Evolutionary conservation across 2,888 invertebrate genomes (phyloP).

Genomic region (Strigamia transsilvanica): DNA sequence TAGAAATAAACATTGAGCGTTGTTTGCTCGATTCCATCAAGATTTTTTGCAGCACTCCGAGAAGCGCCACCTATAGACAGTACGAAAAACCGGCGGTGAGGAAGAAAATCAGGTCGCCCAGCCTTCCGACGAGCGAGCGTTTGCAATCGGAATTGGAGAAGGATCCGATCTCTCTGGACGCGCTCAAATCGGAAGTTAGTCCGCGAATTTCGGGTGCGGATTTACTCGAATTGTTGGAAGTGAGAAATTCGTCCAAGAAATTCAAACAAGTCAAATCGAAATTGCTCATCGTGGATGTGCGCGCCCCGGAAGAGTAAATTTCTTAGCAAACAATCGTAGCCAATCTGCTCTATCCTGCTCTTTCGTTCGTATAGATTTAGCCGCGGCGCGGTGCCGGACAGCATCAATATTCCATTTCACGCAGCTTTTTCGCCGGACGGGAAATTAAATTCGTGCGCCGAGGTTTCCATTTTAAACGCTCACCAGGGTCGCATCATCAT

Average conservation of each 20-base stretch:
- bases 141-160: slow-evolving; percentile 66
- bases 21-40: slow-evolving; percentile 88
- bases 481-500: slow-evolving; percentile 75
- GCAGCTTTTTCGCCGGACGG: slow-evolving; percentile 77
- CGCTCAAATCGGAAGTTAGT: slow-evolving; percentile 77
- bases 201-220: slow-evolving; percentile 88
- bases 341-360: too few species aligned
- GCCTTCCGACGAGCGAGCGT: slow-evolving; percentile 29
- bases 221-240: slow-evolving; percentile 76
- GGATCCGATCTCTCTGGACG: slow-evolving; percentile 73
- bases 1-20: slow-evolving; percentile 90
- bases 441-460: slow-evolving; percentile 72
- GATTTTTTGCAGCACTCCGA: slow-evolving; percentile 85
- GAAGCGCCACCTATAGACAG: slow-evolving; percentile 84
- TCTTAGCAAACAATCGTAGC: too few species aligned
- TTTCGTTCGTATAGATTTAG: slow-evolving; percentile 71
- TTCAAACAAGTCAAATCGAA: slow-evolving; percentile 64
- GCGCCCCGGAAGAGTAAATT: slow-evolving; percentile 72
- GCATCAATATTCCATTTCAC: slow-evolving; percentile 88
- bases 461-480: slow-evolving; percentile 68
- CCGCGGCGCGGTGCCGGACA: slow-evolving; percentile 79
- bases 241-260: slow-evolving; percentile 59
- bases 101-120: slow-evolving; percentile 32
- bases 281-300: slow-evolving; percentile 75
- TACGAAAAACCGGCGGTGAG: slow-evolving; percentile 69